A percentile compares a stretch with the other conserved stretches of the same genome.
Evolutionary conservation across 2,113 vertebrate species (phyloP).

Genomic region (Montifringilla adamsi): DNA sequence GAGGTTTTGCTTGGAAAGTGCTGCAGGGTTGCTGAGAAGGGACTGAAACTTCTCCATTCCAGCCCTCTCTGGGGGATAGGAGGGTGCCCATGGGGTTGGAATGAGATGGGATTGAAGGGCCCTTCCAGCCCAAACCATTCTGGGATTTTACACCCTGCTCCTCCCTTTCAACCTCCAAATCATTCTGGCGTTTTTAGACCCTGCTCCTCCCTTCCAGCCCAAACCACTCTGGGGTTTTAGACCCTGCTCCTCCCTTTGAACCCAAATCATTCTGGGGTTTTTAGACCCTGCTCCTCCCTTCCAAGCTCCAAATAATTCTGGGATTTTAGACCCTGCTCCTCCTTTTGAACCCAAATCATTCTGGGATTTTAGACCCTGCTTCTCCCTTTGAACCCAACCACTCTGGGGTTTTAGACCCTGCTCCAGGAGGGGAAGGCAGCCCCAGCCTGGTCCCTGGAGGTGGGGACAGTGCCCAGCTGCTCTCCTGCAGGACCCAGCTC

Average conservation of each 20-base stretch:
- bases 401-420: background rate
- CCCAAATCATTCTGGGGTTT: background rate
- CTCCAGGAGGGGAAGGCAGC: background rate
- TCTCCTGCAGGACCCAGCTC: background rate
- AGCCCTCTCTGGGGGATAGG: accelerated
- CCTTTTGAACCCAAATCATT: accelerated
- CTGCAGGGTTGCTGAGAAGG: background rate
- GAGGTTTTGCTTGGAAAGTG: background rate
- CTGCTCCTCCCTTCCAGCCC: background rate
- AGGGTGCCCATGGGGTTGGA: background rate
- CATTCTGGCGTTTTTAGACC: background rate
- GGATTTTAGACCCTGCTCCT: background rate
- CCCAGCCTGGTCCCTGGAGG: background rate
- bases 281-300: background rate
- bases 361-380: background rate
- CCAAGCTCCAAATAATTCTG: accelerated
- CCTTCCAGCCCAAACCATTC: background rate
- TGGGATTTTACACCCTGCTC: background rate
- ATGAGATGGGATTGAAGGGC: background rate
- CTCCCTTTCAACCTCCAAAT: background rate
- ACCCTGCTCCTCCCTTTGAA: background rate
- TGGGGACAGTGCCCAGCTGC: background rate
- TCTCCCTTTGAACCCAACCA: background rate
- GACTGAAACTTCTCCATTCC: background rate
- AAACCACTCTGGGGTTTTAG: background rate